phyloP scores from a whole-genome alignment of 2,888 invertebrate genomes.

The Galerucella pusilla region DNA sequence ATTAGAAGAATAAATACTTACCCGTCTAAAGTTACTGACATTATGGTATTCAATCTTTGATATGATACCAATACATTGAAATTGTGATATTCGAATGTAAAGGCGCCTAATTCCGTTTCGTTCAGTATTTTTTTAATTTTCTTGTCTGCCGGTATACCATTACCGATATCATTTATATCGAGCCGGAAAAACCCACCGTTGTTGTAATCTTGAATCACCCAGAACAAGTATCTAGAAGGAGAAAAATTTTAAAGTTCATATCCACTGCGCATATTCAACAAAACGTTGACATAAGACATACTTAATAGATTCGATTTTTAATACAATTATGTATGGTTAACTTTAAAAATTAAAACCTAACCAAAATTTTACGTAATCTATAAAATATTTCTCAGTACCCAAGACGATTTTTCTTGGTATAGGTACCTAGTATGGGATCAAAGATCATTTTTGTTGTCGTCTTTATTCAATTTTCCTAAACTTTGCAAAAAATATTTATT shows the following conservation, averaged over 20 bases:
- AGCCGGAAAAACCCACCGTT: constrained; percentile 79
- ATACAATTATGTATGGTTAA: too few species aligned
- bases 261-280: too few species aligned
- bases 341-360: too few species aligned
- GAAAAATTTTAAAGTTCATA: background rate
- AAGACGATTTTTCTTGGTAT: too few species aligned
- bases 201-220: constrained; percentile 71
- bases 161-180: constrained; percentile 81
- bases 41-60: constrained; percentile 79
- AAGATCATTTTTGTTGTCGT: too few species aligned
- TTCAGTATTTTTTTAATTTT: constrained; percentile 74
- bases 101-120: constrained; percentile 79
- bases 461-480: too few species aligned
- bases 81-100: constrained; percentile 84
- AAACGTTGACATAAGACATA: too few species aligned
- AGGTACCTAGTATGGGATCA: too few species aligned
- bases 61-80: constrained; percentile 83
- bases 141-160: constrained; percentile 77
- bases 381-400: too few species aligned
- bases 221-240: constrained; percentile 78
- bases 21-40: constrained; percentile 87
- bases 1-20: constrained; percentile 58
- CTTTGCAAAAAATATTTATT: too few species aligned
- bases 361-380: too few species aligned
- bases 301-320: too few species aligned